phyloP scores from a whole-genome alignment of 37 sponge, comb jelly and placozoan species.

The Sycon ciliatum region DNA sequence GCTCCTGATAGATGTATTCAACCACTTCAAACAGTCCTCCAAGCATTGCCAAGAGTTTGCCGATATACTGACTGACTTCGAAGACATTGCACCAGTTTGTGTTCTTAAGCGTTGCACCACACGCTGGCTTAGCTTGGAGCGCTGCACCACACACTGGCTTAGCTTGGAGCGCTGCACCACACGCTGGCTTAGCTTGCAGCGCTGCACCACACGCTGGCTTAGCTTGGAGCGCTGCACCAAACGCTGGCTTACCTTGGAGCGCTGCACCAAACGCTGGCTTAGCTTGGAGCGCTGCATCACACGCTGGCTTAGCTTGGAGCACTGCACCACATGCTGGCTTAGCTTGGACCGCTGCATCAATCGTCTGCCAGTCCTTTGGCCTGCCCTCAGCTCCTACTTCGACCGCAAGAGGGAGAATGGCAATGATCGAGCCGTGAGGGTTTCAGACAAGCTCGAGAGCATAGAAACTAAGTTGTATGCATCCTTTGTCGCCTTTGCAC shows the following conservation, averaged over 20 bases:
- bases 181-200: too few relatives aligned
- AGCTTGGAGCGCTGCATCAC: constrained; percentile 33
- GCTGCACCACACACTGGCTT: background rate
- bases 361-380: background rate
- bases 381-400: background rate
- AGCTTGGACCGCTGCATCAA: constrained; percentile 26
- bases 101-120: constrained; percentile 2
- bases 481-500: background rate
- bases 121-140: constrained; percentile 32
- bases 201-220: constrained; percentile 35
- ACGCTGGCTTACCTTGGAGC: too few relatives aligned
- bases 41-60: background rate
- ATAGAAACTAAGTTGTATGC: background rate
- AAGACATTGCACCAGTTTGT: constrained; percentile 2
- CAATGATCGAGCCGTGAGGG: background rate
- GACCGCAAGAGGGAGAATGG: background rate
- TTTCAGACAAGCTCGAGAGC: background rate
- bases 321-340: constrained; percentile 36
- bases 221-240: constrained; percentile 33
- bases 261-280: constrained; percentile 33
- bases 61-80: constrained; percentile 17
- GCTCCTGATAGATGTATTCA: constrained; percentile 14
- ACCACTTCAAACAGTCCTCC: constrained; percentile 5
- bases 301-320: too few relatives aligned
- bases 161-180: constrained; percentile 35